phyloP scores from a whole-genome alignment of 92 coral and sea anemone genomes.

The Galaxea fascicularis region DNA sequence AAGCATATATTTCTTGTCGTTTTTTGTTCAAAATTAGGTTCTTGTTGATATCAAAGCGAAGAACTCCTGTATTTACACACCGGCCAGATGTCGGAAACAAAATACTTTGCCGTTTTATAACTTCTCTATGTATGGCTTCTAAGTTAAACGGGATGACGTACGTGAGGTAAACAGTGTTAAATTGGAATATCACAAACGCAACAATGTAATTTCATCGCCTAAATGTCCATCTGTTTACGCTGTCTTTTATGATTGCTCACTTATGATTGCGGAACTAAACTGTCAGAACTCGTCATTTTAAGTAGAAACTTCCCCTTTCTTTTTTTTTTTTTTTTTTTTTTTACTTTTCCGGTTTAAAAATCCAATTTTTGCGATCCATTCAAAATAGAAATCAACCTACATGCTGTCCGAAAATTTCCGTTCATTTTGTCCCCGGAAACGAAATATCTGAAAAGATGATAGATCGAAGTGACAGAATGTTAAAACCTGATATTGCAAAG shows the following conservation, averaged over 20 bases:
- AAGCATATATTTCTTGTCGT: too few species aligned
- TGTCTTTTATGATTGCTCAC: neutral
- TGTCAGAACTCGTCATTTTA: neutral
- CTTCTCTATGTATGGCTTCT: too few species aligned
- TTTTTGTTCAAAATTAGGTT: too few species aligned
- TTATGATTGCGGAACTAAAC: neutral
- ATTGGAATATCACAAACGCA: neutral
- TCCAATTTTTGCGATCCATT: too few species aligned
- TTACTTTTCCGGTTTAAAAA: neutral
- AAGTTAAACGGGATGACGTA: neutral
- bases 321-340: too few species aligned
- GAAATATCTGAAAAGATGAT: too few species aligned
- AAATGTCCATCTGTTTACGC: neutral
- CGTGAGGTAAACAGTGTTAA: neutral
- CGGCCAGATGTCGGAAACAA: constrained; percentile 32
- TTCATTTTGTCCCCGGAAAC: too few species aligned
- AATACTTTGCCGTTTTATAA: constrained; percentile 2
- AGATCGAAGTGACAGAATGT: too few species aligned
- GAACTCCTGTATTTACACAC: constrained; percentile 26
- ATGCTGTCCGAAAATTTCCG: too few species aligned
- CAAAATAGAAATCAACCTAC: too few species aligned
- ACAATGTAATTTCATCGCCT: neutral
- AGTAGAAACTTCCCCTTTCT: too few species aligned
- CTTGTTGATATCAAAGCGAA: neutral
- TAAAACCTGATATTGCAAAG: too few species aligned